These are phyloP conservation scores for Arctopsyche grandis DNA, from an alignment of 1,140 invertebrate genomes.

Conservation along the genomic window DNA sequence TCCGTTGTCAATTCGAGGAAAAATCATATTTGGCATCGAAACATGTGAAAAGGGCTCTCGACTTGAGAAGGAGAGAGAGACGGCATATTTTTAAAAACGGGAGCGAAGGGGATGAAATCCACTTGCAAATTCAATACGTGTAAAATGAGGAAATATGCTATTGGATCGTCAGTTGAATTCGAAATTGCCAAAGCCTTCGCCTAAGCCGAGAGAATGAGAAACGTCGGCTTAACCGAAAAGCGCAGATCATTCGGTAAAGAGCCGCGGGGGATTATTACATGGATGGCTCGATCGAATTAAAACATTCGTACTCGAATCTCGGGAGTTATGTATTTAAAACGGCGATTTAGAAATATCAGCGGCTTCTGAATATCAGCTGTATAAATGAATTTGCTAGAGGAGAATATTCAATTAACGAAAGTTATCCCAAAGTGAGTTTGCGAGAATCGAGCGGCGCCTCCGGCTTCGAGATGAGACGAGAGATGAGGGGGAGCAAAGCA, in stretches of 20 bases:
- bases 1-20: conserved; percentile 1
- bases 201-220: conserved; percentile 20
- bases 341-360: conserved; percentile 14
- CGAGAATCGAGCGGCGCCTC: not conserved
- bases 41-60: conserved; percentile 16
- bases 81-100: not conserved
- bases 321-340: not conserved
- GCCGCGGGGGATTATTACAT: not conserved
- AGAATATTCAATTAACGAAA: conserved; percentile 40
- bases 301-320: too few species aligned
- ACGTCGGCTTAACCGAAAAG: conserved; percentile 2
- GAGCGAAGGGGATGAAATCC: conserved; percentile 18
- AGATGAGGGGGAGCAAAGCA: not conserved
- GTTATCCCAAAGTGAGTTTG: conserved; percentile 30
- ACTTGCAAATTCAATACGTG: conserved; percentile 45
- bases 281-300: not conserved
- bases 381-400: conserved; percentile 23
- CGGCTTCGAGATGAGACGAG: not conserved
- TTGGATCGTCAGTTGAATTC: conserved; percentile 36
- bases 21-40: conserved; percentile 33
- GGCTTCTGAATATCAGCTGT: not conserved
- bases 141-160: conserved; percentile 39
- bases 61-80: not conserved
- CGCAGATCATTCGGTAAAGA: conserved; percentile 28
- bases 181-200: conserved; percentile 35